phyloP scores from a whole-genome alignment of 2,888 invertebrate genomes.

The Acronicta psi region DNA sequence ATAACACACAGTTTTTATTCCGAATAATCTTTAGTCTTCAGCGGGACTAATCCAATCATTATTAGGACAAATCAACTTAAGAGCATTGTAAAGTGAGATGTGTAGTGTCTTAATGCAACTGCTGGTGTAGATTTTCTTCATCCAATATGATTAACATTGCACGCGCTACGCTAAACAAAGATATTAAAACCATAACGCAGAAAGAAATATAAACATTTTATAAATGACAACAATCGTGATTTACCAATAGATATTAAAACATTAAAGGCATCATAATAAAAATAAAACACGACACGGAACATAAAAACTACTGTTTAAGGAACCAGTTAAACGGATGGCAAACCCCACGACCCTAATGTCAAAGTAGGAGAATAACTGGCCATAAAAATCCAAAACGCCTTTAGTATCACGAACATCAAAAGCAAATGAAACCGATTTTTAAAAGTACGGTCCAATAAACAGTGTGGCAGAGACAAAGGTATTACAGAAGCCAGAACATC shows the following conservation, averaged over 20 bases:
- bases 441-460: constrained; percentile 9
- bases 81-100: too few relatives aligned
- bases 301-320: constrained; percentile 9
- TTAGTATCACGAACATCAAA: constrained; percentile 13
- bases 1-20: too few relatives aligned
- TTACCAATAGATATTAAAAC: constrained; percentile 6
- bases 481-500: not conserved
- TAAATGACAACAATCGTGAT: not conserved
- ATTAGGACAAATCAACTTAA: constrained; percentile 16
- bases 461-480: not conserved
- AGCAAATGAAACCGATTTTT: constrained; percentile 7
- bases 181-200: constrained; percentile 1
- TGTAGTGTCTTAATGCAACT: not conserved
- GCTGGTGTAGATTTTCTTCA: constrained; percentile 15
- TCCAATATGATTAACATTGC: constrained; percentile 8
- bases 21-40: not conserved
- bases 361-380: constrained; percentile 5
- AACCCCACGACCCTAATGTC: constrained; percentile 1
- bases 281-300: constrained; percentile 3
- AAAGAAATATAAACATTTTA: constrained; percentile 1
- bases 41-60: not conserved
- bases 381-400: constrained; percentile 3
- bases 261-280: constrained; percentile 4
- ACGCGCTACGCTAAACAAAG: constrained; percentile 15
- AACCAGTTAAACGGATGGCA: constrained; percentile 7